These are phyloP conservation scores for Xylocopa sonorina DNA, from an alignment of 1,140 invertebrate genomes.

Conservation along the genomic window DNA sequence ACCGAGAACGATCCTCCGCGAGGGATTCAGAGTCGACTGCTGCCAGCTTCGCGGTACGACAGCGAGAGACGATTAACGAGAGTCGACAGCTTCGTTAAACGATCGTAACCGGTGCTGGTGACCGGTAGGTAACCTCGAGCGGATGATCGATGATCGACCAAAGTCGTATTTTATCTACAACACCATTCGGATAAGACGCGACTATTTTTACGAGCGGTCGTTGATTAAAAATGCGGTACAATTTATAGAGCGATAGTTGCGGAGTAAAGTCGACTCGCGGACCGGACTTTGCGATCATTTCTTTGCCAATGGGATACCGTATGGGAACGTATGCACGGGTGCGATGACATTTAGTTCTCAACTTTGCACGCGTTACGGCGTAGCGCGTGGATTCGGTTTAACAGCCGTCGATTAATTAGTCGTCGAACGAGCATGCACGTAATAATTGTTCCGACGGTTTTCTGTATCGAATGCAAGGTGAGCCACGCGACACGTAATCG, in stretches of 20 bases:
- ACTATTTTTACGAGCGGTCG: constrained; percentile 53
- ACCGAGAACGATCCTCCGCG: background rate
- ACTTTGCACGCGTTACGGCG: too few species aligned
- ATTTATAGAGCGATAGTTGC: constrained; percentile 46
- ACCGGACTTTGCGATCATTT: too few species aligned
- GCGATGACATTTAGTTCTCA: too few species aligned
- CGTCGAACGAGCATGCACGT: too few species aligned
- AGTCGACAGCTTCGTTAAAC: constrained; percentile 19
- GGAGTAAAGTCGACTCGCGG: constrained; percentile 21
- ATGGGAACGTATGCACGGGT: too few species aligned
- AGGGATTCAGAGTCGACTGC: background rate
- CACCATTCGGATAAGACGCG: background rate
- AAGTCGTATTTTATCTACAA: too few species aligned
- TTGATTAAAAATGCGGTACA: constrained; percentile 28
- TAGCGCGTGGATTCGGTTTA: too few species aligned
- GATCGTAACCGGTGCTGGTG: background rate
- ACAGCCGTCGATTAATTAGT: too few species aligned
- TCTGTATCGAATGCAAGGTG: constrained; percentile 60
- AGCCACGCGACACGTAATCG: constrained; percentile 25
- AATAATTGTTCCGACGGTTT: constrained; percentile 31
- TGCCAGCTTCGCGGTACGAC: too few species aligned
- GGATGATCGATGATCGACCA: constrained; percentile 25
- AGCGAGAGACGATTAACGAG: constrained; percentile 5
- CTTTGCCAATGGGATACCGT: too few species aligned
- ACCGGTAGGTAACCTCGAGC: background rate